A percentile compares a stretch with the other conserved stretches of the same genome.
These are phyloP conservation scores for Eudorcas thomsonii DNA, from an alignment of 2,113 vertebrate genomes.

Conservation along the genomic window DNA sequence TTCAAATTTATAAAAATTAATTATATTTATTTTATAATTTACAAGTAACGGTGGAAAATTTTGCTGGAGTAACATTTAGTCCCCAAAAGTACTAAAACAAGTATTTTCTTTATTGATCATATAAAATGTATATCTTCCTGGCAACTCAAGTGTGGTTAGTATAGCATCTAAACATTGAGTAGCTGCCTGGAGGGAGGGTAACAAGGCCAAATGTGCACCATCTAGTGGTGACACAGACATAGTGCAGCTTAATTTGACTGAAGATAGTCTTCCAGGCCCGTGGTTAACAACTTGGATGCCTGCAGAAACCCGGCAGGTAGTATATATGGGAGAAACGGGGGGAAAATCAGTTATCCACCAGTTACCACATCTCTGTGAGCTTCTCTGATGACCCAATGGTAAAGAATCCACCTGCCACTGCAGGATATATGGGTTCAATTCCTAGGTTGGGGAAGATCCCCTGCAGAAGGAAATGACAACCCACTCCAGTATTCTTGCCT, in stretches of 20 bases:
- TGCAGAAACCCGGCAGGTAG: background rate
- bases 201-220: background rate
- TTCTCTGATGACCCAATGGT: background rate
- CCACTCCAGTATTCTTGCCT: background rate
- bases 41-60: background rate
- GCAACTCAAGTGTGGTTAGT: background rate
- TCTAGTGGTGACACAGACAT: background rate
- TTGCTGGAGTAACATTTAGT: background rate
- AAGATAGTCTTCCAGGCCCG: background rate
- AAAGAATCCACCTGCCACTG: background rate
- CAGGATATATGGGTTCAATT: background rate
- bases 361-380: background rate
- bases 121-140: background rate
- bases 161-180: background rate
- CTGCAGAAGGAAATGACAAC: background rate
- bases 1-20: background rate
- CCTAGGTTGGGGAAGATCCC: background rate
- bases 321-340: background rate
- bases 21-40: background rate
- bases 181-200: background rate
- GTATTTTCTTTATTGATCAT: background rate
- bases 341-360: background rate
- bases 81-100: background rate
- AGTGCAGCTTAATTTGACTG: background rate
- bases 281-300: background rate